A percentile compares a stretch with the other conserved stretches of the same genome.
Evolutionary conservation across 2,797 vertebrate genomes (phyloP).

Genomic region (Epinephelus coioides): DNA sequence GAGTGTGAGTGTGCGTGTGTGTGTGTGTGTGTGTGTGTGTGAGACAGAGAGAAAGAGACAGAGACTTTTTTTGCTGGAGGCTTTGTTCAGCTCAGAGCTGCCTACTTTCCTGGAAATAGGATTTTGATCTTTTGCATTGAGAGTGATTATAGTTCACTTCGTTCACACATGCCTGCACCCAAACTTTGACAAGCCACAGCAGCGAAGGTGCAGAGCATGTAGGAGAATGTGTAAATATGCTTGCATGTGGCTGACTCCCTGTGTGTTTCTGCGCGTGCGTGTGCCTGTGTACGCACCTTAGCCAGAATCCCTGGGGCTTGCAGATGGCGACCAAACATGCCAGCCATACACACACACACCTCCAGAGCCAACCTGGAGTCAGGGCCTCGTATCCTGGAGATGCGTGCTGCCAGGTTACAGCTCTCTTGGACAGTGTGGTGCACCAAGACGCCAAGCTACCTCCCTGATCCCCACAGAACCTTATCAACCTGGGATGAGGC

Average conservation of each 20-base stretch:
- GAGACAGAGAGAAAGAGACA: slow-evolving; percentile 7
- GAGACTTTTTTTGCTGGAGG: slow-evolving; percentile 53
- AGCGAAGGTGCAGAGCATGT: slow-evolving; percentile 35
- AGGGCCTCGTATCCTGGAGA: slow-evolving; percentile 71
- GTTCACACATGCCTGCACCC: slow-evolving; percentile 59
- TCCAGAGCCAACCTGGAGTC: slow-evolving; percentile 71
- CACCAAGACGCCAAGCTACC: slow-evolving; percentile 61
- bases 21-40: neutral
- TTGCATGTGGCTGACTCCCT: slow-evolving; percentile 26
- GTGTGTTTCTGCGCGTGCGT: neutral
- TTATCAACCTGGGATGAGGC: slow-evolving; percentile 36
- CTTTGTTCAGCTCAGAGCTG: slow-evolving; percentile 59
- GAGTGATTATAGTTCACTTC: slow-evolving; percentile 74
- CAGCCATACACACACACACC: slow-evolving; percentile 61
- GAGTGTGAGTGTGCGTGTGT: slow-evolving; percentile 23
- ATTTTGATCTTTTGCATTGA: slow-evolving; percentile 76
- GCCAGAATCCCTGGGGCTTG: slow-evolving; percentile 78
- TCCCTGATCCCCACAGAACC: slow-evolving; percentile 61
- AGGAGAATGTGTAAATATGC: slow-evolving; percentile 43
- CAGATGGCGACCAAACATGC: slow-evolving; percentile 83
- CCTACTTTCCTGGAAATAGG: slow-evolving; percentile 68
- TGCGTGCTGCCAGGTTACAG: slow-evolving; percentile 75
- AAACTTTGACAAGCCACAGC: slow-evolving; percentile 60
- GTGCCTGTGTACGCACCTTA: slow-evolving; percentile 41
- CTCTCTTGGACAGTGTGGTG: slow-evolving; percentile 53